Evolutionary conservation across 2,797 vertebrate species (phyloP).

Genomic region (Cebuella pygmaea): DNA sequence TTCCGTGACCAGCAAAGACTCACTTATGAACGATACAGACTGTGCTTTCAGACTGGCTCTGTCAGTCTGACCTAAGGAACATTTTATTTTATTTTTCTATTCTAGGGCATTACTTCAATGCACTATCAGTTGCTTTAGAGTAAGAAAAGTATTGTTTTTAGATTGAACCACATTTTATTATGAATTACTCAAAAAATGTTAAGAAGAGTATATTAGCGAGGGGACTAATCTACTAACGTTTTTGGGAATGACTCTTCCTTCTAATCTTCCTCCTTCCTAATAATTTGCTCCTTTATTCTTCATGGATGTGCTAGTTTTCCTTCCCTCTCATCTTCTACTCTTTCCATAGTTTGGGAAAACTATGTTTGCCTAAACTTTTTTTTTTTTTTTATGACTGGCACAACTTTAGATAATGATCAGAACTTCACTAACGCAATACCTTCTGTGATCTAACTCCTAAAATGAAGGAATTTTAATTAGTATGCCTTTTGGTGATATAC

Average conservation of each 20-base stretch:
- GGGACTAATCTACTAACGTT: not conserved
- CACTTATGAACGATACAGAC: not conserved
- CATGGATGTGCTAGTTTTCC: not conserved
- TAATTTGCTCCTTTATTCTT: not conserved
- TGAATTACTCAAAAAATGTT: not conserved
- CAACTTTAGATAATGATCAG: slow-evolving; percentile 38
- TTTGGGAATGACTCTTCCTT: not conserved
- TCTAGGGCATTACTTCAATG: not conserved
- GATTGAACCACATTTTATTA: not conserved
- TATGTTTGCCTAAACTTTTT: slow-evolving; percentile 15
- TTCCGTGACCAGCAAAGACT: not conserved
- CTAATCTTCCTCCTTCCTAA: not conserved
- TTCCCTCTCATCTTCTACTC: not conserved
- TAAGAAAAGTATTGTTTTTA: not conserved
- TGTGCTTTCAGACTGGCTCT: not conserved
- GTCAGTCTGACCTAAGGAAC: not conserved
- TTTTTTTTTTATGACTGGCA: not conserved
- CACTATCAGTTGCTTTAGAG: not conserved
- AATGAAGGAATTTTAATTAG: slow-evolving; percentile 67
- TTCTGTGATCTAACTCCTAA: slow-evolving; percentile 33
- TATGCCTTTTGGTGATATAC: not conserved
- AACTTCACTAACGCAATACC: slow-evolving; percentile 32
- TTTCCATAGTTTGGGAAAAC: not conserved
- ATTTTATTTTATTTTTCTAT: not conserved
- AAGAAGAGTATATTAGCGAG: not conserved